phyloP scores from a whole-genome alignment of 1,140 invertebrate genomes.

The Phthorimaea operculella region DNA sequence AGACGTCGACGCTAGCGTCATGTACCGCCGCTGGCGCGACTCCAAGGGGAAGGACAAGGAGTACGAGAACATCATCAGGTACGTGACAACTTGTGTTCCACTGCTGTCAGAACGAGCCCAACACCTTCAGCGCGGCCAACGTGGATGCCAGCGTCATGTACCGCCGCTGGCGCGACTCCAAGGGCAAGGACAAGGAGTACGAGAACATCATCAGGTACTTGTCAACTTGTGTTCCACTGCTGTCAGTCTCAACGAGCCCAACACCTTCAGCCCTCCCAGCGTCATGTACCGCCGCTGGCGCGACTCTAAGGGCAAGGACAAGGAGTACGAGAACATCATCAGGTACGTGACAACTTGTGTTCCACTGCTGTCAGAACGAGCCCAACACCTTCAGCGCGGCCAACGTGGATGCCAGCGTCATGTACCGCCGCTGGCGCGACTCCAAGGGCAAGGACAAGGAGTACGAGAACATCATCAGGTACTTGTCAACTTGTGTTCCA shows the following conservation, averaged over 20 bases:
- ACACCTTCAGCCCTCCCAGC: conserved; percentile 99
- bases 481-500: conserved; percentile 98
- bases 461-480: conserved; percentile 99
- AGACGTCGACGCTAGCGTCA: conserved; percentile 99
- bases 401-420: conserved; percentile 99
- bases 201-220: conserved; percentile 97
- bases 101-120: conserved; percentile 99
- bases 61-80: conserved; percentile 99
- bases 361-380: too few relatives aligned
- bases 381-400: too few relatives aligned
- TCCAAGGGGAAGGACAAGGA: conserved; percentile 98
- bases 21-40: conserved; percentile 99
- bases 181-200: conserved; percentile 99
- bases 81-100: conserved; percentile 98
- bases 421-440: conserved; percentile 99
- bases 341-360: too few relatives aligned
- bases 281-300: too few relatives aligned
- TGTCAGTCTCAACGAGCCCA: conserved; percentile 99
- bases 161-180: conserved; percentile 97
- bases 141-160: conserved; percentile 99
- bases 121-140: conserved; percentile 99
- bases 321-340: conserved; percentile 99
- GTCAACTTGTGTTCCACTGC: conserved; percentile 66
- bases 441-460: conserved; percentile 98
- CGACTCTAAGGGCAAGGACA: too few relatives aligned